Percentiles rank a stretch among this genome's conserved stretches.
phyloP scores from a whole-genome alignment of 2,113 vertebrate genomes.

The Mohoua ochrocephala region DNA sequence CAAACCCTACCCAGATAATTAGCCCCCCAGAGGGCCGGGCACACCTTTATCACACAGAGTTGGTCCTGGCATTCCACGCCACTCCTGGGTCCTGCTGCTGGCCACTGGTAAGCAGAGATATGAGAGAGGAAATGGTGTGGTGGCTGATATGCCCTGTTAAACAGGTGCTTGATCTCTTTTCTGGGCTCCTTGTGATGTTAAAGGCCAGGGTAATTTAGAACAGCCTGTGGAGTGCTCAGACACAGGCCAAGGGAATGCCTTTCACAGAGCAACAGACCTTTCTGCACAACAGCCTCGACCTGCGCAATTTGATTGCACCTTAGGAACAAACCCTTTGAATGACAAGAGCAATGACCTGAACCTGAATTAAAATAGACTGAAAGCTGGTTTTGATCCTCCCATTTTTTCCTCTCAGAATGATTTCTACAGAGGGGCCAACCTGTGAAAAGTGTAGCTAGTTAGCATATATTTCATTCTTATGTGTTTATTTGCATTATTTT shows the following conservation, averaged over 20 bases:
- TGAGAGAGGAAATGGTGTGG: neutral
- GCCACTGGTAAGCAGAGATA: neutral
- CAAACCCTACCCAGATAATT: neutral
- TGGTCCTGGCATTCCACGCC: neutral
- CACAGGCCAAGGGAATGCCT: neutral
- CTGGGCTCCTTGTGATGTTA: neutral
- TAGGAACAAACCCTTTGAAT: neutral
- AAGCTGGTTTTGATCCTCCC: conserved; percentile 52
- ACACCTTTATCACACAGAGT: neutral
- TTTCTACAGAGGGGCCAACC: conserved; percentile 38
- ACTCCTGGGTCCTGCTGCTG: neutral
- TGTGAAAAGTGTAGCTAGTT: conserved; percentile 58
- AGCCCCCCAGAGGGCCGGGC: neutral
- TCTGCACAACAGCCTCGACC: neutral
- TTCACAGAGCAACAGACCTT: neutral
- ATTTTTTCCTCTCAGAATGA: conserved; percentile 41
- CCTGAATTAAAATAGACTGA: conserved; percentile 48
- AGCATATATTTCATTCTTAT: conserved; percentile 53
- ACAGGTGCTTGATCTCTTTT: neutral
- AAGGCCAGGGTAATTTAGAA: neutral
- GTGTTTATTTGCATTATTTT: conserved; percentile 61
- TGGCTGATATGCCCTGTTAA: neutral
- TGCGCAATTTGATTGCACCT: neutral
- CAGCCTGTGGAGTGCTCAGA: neutral
- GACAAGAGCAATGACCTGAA: neutral